phyloP scores from a whole-genome alignment of 2,888 invertebrate genomes.

The Apodemia zela region DNA sequence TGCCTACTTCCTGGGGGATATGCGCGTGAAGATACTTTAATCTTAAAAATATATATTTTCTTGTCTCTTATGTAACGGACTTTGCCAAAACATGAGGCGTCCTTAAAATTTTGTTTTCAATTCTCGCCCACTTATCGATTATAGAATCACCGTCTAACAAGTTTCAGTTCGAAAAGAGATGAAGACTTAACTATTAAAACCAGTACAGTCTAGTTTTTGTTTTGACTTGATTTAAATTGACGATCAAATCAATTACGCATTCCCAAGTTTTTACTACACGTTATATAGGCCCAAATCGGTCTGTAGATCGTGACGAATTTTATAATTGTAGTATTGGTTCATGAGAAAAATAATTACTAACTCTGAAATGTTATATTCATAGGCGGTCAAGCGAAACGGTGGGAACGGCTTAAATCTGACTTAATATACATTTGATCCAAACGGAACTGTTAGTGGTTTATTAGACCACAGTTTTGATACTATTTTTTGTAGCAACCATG shows the following conservation, averaged over 20 bases:
- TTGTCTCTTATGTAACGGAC: too few species aligned
- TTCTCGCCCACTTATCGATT: too few species aligned
- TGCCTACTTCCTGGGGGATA: too few species aligned
- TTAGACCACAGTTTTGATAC: conserved; percentile 33
- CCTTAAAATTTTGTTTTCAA: too few species aligned
- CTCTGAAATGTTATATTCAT: conserved; percentile 60
- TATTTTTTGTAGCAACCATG: conserved; percentile 26
- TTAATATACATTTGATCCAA: conserved; percentile 69
- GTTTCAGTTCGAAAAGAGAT: background rate
- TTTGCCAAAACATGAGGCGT: too few species aligned
- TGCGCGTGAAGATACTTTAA: too few species aligned
- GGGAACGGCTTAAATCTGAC: conserved; percentile 68
- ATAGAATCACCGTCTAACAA: too few species aligned
- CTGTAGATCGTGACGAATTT: conserved; percentile 66
- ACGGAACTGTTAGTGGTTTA: conserved; percentile 57
- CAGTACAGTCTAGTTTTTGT: conserved; percentile 47
- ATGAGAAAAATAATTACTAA: conserved; percentile 71
- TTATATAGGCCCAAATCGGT: conserved; percentile 51
- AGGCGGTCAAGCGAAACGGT: conserved; percentile 68
- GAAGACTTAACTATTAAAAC: conserved; percentile 48
- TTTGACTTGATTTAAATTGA: conserved; percentile 43
- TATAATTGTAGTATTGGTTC: conserved; percentile 74
- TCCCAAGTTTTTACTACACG: conserved; percentile 27
- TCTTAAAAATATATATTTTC: too few species aligned
- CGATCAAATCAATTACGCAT: conserved; percentile 24